A percentile compares a stretch with the other conserved stretches of the same genome.
These are phyloP conservation scores for Drosophila mayaguana DNA, from an alignment of 2,888 invertebrate species.

Conservation along the genomic window DNA sequence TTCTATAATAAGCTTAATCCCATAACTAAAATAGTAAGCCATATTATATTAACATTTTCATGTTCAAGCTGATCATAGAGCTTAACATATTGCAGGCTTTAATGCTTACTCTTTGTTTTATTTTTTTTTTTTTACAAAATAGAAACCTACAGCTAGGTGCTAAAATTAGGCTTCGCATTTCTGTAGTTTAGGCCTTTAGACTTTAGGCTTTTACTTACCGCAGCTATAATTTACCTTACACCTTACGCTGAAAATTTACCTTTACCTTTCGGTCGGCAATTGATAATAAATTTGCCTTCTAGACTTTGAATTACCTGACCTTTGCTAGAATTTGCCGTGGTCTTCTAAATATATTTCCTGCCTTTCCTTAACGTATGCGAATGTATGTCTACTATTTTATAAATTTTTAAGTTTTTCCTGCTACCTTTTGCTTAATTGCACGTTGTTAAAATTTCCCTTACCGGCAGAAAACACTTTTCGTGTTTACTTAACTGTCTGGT, in stretches of 20 bases:
- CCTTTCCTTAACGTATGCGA: background rate
- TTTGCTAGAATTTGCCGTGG: background rate
- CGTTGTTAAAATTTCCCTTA: background rate
- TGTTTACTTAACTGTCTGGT: background rate
- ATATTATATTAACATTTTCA: background rate
- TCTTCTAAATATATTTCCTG: background rate
- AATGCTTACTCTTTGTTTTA: background rate
- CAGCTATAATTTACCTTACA: background rate
- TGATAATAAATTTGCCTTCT: background rate
- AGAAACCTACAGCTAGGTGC: no score
- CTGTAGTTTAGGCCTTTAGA: background rate
- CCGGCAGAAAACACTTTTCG: background rate
- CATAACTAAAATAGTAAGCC: no score
- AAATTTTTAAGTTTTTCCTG: background rate
- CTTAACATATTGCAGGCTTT: no score
- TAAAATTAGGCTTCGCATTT: background rate
- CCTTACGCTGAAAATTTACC: background rate
- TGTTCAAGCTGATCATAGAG: background rate
- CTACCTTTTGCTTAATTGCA: background rate
- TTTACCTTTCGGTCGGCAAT: background rate
- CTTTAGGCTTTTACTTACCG: background rate
- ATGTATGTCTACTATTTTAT: background rate
- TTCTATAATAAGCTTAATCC: no score
- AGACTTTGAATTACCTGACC: background rate
- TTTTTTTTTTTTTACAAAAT: background rate